Percentiles rank a stretch among this genome's conserved stretches.
Conservation (phyloP, 2,797 vertebrate genomes). For the Salmo trutta region DNA sequence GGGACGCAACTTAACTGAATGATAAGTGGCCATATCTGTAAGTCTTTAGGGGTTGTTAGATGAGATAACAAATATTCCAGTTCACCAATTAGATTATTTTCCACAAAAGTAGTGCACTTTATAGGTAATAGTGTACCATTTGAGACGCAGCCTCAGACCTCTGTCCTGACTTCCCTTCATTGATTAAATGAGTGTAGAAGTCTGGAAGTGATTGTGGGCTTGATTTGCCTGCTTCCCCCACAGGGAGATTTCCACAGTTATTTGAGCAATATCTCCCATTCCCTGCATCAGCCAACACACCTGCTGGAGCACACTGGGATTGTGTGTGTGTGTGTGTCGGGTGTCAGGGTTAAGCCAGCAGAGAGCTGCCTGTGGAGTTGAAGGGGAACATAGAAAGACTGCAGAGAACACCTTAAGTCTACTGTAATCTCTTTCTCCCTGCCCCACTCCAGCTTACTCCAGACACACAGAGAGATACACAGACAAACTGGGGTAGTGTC, state of each 20-base stretch:
- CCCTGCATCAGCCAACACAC: slow-evolving; percentile 2
- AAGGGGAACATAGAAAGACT: neutral
- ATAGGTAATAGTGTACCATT: neutral
- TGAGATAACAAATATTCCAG: neutral
- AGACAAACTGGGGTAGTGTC: slow-evolving; percentile 20
- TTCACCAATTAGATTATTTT: neutral
- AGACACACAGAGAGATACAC: neutral
- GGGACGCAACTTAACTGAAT: neutral
- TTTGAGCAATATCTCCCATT: slow-evolving; percentile 15
- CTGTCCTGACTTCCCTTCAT: slow-evolving; percentile 12
- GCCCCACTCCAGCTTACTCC: neutral
- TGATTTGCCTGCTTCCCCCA: slow-evolving; percentile 42
- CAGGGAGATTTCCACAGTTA: slow-evolving; percentile 25
- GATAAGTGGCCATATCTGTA: neutral
- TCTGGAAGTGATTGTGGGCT: slow-evolving; percentile 49
- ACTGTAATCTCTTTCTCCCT: neutral
- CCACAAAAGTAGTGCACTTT: neutral
- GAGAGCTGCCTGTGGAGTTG: neutral
- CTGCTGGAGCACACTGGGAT: slow-evolving; percentile 9
- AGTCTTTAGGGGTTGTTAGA: slow-evolving; percentile 9
- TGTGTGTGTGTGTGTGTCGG: slow-evolving; percentile 16
- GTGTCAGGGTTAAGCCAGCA: neutral
- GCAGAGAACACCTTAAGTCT: neutral
- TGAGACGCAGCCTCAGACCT: neutral
- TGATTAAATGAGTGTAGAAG: slow-evolving; percentile 23